Base-by-base conservation (phyloP, 2,888 invertebrate species). In the Thysanoteuthis rhombus region DNA sequence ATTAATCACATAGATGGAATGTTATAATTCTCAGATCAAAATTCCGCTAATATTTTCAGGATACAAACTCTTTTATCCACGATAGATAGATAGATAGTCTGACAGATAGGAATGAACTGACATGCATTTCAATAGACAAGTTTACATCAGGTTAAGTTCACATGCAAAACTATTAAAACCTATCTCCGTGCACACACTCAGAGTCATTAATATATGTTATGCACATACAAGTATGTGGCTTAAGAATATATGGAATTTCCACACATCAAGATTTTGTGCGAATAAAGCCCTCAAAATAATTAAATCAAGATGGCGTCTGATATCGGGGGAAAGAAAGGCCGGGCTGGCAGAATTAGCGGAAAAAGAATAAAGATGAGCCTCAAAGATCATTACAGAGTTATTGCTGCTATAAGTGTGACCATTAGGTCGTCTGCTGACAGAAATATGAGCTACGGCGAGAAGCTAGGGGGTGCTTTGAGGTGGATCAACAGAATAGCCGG, bases 401-500 rank as follows among this genome's bases (percentile, higher is more conserved):
- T 75, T 4, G n/a, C 75, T n/a, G 75, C 75, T n/a, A 75, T 75
- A 75, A 75, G 75, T 75, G 75, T 75, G n/a, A 75, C 75, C 75
- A 75, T 75, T 75, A 75, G 75, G 75, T 36, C n/a, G 75, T 75
- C n/a, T 36, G 75, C 75, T 75, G 75, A 75, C 75, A 75, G 75
- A 75, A 75, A 75, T 75, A 75, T 75, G 75, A 75, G 75, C 75
- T 75, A 75, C n/a, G 75, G 75, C 75, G 75, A 3, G 16, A 75
- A n/a, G 75, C n/a, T n/a, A n/a, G n/a, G 75, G 75, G 25, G n/a
- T 16, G n/a, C 16, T 75, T n/a, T 16, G n/a, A 75, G n/a, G n/a
- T n/a, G 75, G 75, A 75, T 75, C 75, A 75, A 75, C 75, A n/a
- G 75, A 75, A 75, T 75, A 75, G 75, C n/a, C 75, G 75, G 75